Evolutionary conservation across 2,888 invertebrate species (phyloP), one percentile per base, ranked within the genome.

Genomic region (Chalcosyrphus nemorum): DNA sequence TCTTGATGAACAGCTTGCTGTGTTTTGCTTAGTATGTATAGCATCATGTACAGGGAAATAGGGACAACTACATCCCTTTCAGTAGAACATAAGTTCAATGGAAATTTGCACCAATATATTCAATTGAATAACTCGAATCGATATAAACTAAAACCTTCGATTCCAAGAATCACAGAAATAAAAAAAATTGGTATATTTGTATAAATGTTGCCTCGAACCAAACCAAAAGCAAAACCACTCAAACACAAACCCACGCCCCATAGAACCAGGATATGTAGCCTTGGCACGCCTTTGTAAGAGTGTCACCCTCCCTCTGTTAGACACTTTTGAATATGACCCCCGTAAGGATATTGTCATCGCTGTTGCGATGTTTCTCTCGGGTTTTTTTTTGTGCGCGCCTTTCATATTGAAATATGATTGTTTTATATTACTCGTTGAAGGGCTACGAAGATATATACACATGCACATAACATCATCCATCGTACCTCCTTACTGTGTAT

Each of bases 331-430:
- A 50, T 50, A 65, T 38, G 29, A 24, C 15, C 43, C 29, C 57
- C 57, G 35, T 57, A 54, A 47, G 70, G 70, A 70, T 70, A 56
- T 70, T 70, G 45, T 70, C 70, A 57, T 47, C 57, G 43, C 6
- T 56, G 15, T n/a, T 45, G 47, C 27, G 15, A 13, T 43, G 13
- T 65, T 29, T 32, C 32, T 5, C 68, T 21, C 35, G 19, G 21
- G 9, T 57, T 21, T 1, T 13, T 32, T 59, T 56, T 13, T 45
- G 24, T 74, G 29, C 43, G 52, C 27, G 29, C 27, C 41, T 56
- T 63, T 74, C 54, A 63, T 74, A 74, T 74, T 74, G 74, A 74
- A 74, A 74, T 75, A 75, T 75, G 56, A 75, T 75, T 75, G 74
- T 75, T 75, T 75, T 65, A 65, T 63, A 63, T 54, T 54, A 45